These are phyloP conservation scores for Petrolisthes manimaculis DNA, from an alignment of 2,888 invertebrate genomes.

Conservation along the genomic window DNA sequence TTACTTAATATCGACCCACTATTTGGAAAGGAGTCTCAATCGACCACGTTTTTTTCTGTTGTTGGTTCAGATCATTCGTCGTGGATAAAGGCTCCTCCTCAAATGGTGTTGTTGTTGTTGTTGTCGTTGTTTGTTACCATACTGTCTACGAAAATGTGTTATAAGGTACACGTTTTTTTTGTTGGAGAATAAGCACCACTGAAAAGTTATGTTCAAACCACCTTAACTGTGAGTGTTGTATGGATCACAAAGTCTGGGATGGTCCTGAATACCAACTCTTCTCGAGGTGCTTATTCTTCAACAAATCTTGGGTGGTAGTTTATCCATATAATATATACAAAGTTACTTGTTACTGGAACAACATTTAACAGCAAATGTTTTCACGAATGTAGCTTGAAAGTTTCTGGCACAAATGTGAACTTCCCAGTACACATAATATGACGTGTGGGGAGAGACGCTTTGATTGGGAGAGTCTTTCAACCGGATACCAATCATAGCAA, in stretches of 20 bases:
- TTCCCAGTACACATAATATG: not conserved
- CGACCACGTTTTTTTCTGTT: not conserved
- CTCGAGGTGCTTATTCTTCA: not conserved
- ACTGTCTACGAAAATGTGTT: no score
- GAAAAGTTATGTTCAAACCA: no score
- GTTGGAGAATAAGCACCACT: no score
- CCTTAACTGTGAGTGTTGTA: no score
- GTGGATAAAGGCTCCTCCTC: no score
- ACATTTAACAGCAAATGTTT: not conserved
- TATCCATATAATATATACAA: not conserved
- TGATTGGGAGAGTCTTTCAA: not conserved
- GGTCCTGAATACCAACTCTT: no score
- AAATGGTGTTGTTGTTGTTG: no score
- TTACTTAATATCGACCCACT: no score
- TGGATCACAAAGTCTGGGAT: no score
- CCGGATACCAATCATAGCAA: not conserved
- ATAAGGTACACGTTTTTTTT: no score
- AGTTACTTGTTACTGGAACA: not conserved
- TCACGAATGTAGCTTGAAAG: slow-evolving; percentile 4
- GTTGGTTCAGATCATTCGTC: not conserved
- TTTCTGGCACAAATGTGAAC: not conserved
- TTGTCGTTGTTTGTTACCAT: no score
- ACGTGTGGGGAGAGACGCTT: not conserved
- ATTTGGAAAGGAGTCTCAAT: no score
- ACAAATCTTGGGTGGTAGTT: not conserved